These are phyloP conservation scores for Climacteris rufus DNA, from an alignment of 2,113 vertebrate genomes.

Conservation along the genomic window DNA sequence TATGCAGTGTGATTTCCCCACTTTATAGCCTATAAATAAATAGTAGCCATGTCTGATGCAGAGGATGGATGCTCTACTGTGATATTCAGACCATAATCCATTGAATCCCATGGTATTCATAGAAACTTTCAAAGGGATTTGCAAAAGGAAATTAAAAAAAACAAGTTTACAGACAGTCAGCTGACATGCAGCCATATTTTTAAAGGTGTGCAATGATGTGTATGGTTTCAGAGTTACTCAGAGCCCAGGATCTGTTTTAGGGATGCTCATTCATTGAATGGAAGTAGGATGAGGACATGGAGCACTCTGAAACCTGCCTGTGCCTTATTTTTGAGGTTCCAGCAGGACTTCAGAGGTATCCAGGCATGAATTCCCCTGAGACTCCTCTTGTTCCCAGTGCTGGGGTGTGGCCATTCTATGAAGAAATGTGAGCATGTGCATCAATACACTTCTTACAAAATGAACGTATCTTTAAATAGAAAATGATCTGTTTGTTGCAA, in stretches of 20 bases:
- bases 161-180: background rate
- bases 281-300: background rate
- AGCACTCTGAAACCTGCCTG: background rate
- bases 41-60: background rate
- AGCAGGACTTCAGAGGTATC: background rate
- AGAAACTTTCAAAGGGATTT: background rate
- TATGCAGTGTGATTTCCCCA: background rate
- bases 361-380: background rate
- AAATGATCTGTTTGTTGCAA: background rate
- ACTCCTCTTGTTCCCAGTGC: background rate
- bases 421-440: background rate
- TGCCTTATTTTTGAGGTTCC: background rate
- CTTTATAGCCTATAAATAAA: background rate
- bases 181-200: background rate
- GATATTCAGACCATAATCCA: background rate
- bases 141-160: background rate
- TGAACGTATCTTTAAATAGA: background rate
- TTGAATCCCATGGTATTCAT: background rate
- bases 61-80: background rate
- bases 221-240: background rate
- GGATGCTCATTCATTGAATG: background rate
- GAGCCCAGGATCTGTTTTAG: background rate
- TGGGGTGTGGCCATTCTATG: background rate
- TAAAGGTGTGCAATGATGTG: background rate
- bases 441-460: background rate